Conservation (phyloP, 2,113 vertebrate genomes). For the Martes martes region DNA sequence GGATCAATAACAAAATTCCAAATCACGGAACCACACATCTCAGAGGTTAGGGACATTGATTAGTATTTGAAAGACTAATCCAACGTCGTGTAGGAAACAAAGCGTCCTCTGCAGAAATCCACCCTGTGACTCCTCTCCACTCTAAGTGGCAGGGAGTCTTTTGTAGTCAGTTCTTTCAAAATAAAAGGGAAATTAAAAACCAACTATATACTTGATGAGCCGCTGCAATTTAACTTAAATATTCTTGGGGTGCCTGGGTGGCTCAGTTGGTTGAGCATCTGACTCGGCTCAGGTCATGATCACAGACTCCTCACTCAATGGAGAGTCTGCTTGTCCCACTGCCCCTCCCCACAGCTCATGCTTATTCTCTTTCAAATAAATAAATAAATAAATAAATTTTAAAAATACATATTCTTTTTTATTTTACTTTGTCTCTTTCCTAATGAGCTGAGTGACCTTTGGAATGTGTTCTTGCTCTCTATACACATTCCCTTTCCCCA, state of each 20-base stretch:
- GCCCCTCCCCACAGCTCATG: background rate
- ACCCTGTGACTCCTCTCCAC: background rate
- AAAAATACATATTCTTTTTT: background rate
- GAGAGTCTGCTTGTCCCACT: background rate
- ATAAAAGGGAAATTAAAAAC: slow-evolving; percentile 22
- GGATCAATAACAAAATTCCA: background rate
- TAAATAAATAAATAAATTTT: background rate
- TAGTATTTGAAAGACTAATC: background rate
- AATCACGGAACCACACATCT: background rate
- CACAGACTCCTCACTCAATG: background rate
- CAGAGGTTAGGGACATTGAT: background rate
- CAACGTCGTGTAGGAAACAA: background rate
- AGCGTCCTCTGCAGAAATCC: background rate
- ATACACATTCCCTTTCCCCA: background rate
- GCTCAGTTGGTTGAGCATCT: background rate
- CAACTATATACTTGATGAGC: background rate
- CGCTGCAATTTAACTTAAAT: background rate
- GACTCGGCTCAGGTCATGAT: background rate
- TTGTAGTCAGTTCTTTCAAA: background rate
- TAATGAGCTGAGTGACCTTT: background rate
- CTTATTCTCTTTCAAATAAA: background rate
- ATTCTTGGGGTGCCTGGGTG: background rate
- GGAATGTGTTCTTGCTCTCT: background rate
- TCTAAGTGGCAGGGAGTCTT: background rate
- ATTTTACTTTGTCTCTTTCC: background rate